Base-by-base conservation (phyloP, 2,797 vertebrate species). In the Alexandromys oeconomus region DNA sequence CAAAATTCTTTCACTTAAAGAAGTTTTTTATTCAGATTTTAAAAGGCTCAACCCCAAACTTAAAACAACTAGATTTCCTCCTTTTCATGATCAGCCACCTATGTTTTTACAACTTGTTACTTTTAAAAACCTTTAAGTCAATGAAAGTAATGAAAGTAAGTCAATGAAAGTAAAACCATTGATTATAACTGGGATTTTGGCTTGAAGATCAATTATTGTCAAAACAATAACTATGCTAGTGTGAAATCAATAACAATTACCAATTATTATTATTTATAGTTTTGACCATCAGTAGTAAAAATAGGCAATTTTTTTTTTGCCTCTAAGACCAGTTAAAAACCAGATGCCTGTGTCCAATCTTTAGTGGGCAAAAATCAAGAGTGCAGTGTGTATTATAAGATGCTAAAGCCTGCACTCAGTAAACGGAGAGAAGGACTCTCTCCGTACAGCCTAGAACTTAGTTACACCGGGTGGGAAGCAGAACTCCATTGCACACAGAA, bases 301-400 rank as follows among this genome's bases (percentile, higher is more conserved):
- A 63, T 31, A 78, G 89, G 59, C 84, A 63, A n/a, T n/a, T n/a
- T n/a, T n/a, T n/a, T n/a, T n/a, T n/a, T n/a, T n/a, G n/a, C n/a
- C n/a, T n/a, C n/a, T n/a, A n/a, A n/a, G n/a, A n/a, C n/a, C n/a
- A 84, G 67, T 88, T 93, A 94, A 90, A 95, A 79, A 12, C 84
- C 29, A 90, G 61, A 67, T 59, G 2, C 10, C 57, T 82, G 2
- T 91, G 74, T 86, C 67, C 4, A 76, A 4, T 29, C 13, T 25
- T 34, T 1, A 85, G 74, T 78, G 48, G 57, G 17, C 17, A 88
- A 76, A 48, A 92, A 79, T 80, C 43, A 43, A 37, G 31, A 88
- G 3, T 88, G 13, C 91, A 8, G 48, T 85, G 43, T 23, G 25
- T 57, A 61, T 43, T 67, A 54, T 1, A 48, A 54, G 43, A 87